phyloP scores from a whole-genome alignment of 2,888 invertebrate species.

The Entomobrya multifasciata region DNA sequence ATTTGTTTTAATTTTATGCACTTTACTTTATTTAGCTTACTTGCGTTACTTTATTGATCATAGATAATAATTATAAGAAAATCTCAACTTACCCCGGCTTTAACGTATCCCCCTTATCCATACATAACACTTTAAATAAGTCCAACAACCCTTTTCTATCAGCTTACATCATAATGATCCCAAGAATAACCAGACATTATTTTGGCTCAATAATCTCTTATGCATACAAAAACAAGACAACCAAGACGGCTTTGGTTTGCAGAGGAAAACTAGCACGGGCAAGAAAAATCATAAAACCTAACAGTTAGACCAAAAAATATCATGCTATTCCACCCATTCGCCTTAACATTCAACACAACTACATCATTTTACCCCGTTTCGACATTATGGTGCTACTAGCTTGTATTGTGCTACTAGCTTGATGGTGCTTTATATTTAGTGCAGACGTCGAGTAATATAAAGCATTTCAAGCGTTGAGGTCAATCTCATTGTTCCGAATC shows the following conservation, averaged over 20 bases:
- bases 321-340: background rate
- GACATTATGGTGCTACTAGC: background rate
- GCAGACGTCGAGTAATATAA: background rate
- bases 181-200: conserved; percentile 67
- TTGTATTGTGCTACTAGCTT: background rate
- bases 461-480: background rate
- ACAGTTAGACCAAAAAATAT: background rate
- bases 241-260: too few species aligned
- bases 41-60: too few species aligned
- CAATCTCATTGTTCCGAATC: background rate
- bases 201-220: background rate
- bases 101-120: too few species aligned
- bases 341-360: background rate
- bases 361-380: background rate
- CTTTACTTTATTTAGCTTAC: too few species aligned
- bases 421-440: background rate
- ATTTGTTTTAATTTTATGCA: too few species aligned
- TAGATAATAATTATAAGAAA: too few species aligned
- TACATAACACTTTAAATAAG: too few species aligned
- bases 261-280: too few species aligned
- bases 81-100: too few species aligned
- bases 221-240: background rate
- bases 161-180: too few species aligned
- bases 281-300: too few species aligned
- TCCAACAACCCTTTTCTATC: too few species aligned